Conservation (phyloP, 2,113 vertebrate genomes). For the Alligator mississippiensis region DNA sequence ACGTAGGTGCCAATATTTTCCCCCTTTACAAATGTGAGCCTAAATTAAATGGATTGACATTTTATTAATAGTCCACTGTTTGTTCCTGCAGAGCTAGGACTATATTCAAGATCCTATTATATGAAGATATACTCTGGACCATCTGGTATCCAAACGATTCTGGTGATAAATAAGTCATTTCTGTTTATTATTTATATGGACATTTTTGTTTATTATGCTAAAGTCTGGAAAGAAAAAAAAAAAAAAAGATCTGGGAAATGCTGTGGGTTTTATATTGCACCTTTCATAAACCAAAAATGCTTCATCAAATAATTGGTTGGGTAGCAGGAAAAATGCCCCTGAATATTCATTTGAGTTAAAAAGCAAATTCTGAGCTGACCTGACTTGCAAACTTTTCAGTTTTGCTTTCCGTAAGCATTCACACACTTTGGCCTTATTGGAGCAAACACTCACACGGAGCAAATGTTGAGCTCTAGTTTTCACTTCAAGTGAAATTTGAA, state of each 20-base stretch:
- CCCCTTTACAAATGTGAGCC: conserved; percentile 75
- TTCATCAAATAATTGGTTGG: conserved; percentile 20
- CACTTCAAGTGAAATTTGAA: neutral
- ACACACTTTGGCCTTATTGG: neutral
- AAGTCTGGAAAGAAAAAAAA: conserved; percentile 54
- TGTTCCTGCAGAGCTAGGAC: conserved; percentile 79
- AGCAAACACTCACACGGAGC: neutral
- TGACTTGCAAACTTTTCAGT: neutral
- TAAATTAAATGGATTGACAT: conserved; percentile 87
- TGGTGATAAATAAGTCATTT: conserved; percentile 82
- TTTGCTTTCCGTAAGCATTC: neutral
- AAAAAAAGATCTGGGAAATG: neutral
- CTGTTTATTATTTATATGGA: conserved; percentile 75
- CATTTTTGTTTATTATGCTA: conserved; percentile 67
- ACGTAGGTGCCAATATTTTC: conserved; percentile 75
- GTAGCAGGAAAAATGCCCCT: neutral
- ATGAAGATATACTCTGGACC: conserved; percentile 77
- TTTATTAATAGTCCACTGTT: conserved; percentile 85
- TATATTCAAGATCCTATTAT: conserved; percentile 64
- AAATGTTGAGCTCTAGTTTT: neutral
- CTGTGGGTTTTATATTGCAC: conserved; percentile 26
- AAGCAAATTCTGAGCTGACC: neutral
- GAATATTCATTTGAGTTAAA: conserved; percentile 7
- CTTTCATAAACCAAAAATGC: conserved; percentile 23
- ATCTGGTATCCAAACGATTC: conserved; percentile 80